phyloP scores from a whole-genome alignment of 2,113 vertebrate species.

The Malaclemys terrapin region DNA sequence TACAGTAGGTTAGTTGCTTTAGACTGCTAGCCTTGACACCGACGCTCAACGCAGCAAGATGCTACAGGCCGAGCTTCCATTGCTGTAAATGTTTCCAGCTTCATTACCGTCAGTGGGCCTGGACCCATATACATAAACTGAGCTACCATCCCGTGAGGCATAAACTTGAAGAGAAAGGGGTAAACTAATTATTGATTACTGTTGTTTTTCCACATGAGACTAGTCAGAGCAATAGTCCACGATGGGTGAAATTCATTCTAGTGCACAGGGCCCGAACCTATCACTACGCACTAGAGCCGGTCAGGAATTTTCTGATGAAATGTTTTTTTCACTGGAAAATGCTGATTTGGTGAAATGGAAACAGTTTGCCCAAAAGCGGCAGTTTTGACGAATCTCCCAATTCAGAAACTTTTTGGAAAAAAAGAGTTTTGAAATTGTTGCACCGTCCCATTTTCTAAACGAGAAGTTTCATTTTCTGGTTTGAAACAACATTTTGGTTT shows the following conservation, averaged over 20 bases:
- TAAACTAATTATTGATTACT: constrained; percentile 17
- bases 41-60: neutral
- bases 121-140: neutral
- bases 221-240: constrained; percentile 31
- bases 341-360: neutral
- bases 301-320: neutral
- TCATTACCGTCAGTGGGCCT: neutral
- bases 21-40: neutral
- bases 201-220: constrained; percentile 45
- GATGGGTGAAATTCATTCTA: constrained; percentile 24
- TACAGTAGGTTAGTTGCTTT: neutral
- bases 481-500: constrained; percentile 61
- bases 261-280: neutral
- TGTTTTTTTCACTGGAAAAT: neutral
- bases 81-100: neutral
- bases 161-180: constrained; percentile 25
- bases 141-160: neutral
- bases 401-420: constrained; percentile 28
- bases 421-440: constrained; percentile 57
- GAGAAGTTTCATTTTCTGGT: constrained; percentile 63
- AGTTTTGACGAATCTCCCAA: constrained; percentile 58
- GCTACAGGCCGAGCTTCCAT: rapidly evolving
- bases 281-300: neutral
- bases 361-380: neutral
- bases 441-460: constrained; percentile 44